Evolutionary conservation across 53 echinoderm and acorn worm species (phyloP), one percentile per base, ranked within the genome.

Genomic region (Holothuria leucospilota): DNA sequence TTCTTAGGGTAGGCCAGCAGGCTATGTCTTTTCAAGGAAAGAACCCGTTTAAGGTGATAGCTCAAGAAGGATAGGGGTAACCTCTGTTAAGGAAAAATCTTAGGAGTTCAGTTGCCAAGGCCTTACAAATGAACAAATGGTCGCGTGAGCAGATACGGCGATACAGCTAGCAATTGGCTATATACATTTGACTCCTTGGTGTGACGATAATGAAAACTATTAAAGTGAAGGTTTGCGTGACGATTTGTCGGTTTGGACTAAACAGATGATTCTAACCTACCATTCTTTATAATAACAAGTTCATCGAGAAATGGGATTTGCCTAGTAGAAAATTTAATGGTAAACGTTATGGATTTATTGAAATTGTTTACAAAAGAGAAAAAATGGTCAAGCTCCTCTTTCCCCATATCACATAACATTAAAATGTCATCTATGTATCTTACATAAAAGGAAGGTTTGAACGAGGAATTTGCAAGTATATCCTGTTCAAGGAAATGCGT

Each of bases 401-500:
- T 26, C 8, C 53, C 77, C 77, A 52, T 77, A 26, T 77, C 77
- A 53, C 77, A 77, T 71, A 71, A 6, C 29, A 71, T 71, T 4
- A 28, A 71, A 28, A 71, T 71, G 71, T 39, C 49, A 6, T 49
- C 13, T 4, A 49, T 49, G 8, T 49, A 49, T 13, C 49, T 49
- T 49, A 71, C 71, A 71, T 8, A 71, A 71, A 71, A 71, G 3
- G n/a, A n/a, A n/a, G 39, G 70, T 70, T 70, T 70, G 70, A 20
- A 70, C 0, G 70, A 7, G 29, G 51, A 56, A 8, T 21, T 13
- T 4, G 51, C 21, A 51, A 77, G 53, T 16, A 77, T 24, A 23
- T 52, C 24, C n/a, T 77, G 77, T 77, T 77, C 53, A n/a, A 77
- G 53, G 26, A 46, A 77, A 49, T 77, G 77, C 77, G 51, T 77